Base-by-base conservation (phyloP, 1,140 invertebrate species). In the Drosophila sp. region DNA sequence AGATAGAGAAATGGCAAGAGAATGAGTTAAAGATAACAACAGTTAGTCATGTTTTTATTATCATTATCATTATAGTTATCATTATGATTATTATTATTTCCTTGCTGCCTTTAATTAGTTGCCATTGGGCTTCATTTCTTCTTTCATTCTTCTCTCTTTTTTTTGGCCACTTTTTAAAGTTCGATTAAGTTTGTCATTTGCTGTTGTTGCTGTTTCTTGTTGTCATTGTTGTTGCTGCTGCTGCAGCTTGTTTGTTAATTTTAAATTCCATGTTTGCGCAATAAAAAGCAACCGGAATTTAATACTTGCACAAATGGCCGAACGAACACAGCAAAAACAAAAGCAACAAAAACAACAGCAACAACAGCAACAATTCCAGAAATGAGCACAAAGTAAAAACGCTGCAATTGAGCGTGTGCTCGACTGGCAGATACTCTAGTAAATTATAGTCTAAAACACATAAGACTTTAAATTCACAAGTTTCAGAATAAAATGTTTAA, bases 231-330 rank as follows among this genome's bases (percentile, higher is more conserved):
- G 38, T 14, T 34, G 34, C 34, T 56, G 45, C 36, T 61, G 45
- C 45, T 70, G 65, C 78, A 84, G 78, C 77, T 87, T 87, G 75
- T 79, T 73, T 87, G 82, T 87, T 87, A 78, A 87, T 87, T 87
- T 87, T 87, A 87, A 87, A 87, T 87, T 87, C 76, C 82, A 87
- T 87, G 82, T 87, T 86, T 84, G 66, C 70, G 80, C 80, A 62
- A 74, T 84, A 84, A 83, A 83, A 72, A 53, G 72, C 66, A 65
- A 67, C 65, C 72, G 67, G 82, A 89, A 87, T 87, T 87, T 81
- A 79, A 87, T 87, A 87, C 83, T 82, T 63, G 76, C 63, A 14
- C 41, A 83, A 83, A 83, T 83, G 80, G 71, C 67, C 66, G 41
- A 16, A 38, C 21, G 21, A 51, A 57, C 57, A 46, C 34, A 63